A percentile compares a stretch with the other conserved stretches of the same genome.
Evolutionary conservation across 2,113 vertebrate species (phyloP).

Genomic region (Rattus rattus): DNA sequence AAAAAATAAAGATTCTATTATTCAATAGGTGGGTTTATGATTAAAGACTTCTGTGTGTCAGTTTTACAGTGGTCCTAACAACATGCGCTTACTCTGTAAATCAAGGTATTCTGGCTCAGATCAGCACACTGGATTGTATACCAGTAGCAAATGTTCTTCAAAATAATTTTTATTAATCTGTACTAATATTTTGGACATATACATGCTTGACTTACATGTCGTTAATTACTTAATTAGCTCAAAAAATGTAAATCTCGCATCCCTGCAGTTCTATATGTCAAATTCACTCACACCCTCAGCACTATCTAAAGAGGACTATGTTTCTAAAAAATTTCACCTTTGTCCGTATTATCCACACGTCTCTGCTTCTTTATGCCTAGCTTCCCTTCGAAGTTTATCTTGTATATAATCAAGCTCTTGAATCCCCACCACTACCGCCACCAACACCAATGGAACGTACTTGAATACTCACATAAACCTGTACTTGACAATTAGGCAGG

Average conservation of each 20-base stretch:
- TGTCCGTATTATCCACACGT: background rate
- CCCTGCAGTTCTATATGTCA: background rate
- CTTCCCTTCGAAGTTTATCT: background rate
- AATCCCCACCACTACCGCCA: background rate
- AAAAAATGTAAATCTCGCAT: background rate
- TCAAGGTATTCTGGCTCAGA: background rate
- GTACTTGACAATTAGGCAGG: background rate
- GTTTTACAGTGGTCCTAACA: rapidly evolving
- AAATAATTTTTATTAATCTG: background rate
- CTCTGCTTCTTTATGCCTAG: background rate
- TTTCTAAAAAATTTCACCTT: background rate
- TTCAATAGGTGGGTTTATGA: background rate
- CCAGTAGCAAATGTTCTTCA: background rate
- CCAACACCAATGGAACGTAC: background rate
- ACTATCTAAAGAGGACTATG: background rate
- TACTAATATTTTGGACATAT: background rate
- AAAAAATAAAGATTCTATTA: background rate
- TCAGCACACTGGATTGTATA: background rate
- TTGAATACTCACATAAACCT: background rate
- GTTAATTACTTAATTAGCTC: background rate
- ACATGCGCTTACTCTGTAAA: rapidly evolving
- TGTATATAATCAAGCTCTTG: background rate
- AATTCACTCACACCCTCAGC: background rate
- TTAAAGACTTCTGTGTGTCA: background rate
- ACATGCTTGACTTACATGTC: background rate